Percentiles rank a stretch among this genome's conserved stretches.
These are phyloP conservation scores for Euplexia lucipara DNA, from an alignment of 2,888 invertebrate species.

Conservation along the genomic window DNA sequence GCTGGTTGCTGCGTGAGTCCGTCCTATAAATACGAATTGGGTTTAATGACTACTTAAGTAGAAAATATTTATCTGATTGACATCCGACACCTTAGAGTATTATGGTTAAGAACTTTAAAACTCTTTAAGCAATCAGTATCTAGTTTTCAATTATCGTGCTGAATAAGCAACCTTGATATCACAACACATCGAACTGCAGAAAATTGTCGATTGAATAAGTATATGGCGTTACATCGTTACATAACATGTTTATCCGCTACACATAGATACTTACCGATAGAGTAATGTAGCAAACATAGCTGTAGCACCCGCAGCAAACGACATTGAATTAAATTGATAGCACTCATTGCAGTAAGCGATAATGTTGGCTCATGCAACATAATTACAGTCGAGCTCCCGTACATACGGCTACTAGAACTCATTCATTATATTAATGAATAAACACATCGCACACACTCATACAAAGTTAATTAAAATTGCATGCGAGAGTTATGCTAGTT, in stretches of 20 bases:
- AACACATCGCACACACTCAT: slow-evolving; percentile 70
- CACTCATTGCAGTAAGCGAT: slow-evolving; percentile 70
- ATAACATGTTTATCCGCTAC: slow-evolving; percentile 44
- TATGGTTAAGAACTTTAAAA: no score
- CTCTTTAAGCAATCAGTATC: no score
- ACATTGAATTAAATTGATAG: slow-evolving; percentile 84
- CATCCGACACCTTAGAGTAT: no score
- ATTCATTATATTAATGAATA: slow-evolving; percentile 80
- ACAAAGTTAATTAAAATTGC: slow-evolving; percentile 34
- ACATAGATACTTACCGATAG: no score
- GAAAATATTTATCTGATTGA: no score
- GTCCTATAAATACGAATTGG: no score
- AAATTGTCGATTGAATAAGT: slow-evolving; percentile 12
- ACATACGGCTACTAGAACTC: slow-evolving; percentile 64
- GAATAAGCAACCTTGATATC: slow-evolving; percentile 6
- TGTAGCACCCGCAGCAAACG: slow-evolving; percentile 73
- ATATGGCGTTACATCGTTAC: slow-evolving; percentile 8
- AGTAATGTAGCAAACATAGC: slow-evolving; percentile 55
- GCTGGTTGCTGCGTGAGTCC: no score
- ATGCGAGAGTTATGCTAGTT: slow-evolving; percentile 27
- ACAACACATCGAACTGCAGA: neutral
- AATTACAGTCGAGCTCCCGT: slow-evolving; percentile 73
- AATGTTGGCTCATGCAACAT: slow-evolving; percentile 79
- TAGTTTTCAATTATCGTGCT: neutral
- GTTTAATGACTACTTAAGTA: no score